phyloP scores from a whole-genome alignment of 2,113 vertebrate species.

The Apteryx mantelli region DNA sequence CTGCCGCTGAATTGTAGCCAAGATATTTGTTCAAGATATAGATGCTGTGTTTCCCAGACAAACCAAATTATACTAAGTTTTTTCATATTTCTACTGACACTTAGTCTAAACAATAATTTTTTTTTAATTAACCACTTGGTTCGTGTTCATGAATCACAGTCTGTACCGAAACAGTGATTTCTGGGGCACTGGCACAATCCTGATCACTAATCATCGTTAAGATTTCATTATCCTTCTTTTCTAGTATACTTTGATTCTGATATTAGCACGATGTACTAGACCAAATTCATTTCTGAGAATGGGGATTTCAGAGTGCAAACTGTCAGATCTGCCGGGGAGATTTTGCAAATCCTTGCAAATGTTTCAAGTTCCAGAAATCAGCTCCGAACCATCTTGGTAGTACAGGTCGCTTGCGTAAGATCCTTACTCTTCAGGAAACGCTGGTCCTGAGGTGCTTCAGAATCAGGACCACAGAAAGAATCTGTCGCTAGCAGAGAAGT shows the following conservation, averaged over 20 bases:
- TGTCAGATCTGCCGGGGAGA: neutral
- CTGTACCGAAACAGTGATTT: neutral
- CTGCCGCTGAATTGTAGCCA: slow-evolving; percentile 6
- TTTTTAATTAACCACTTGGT: neutral
- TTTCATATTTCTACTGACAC: neutral
- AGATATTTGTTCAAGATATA: neutral
- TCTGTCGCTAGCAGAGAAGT: neutral
- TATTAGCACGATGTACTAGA: neutral
- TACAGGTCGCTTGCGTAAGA: neutral
- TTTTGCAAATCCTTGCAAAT: neutral
- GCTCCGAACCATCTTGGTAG: neutral
- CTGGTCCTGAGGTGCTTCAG: neutral
- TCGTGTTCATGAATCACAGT: neutral
- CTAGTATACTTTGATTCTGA: neutral
- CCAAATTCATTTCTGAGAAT: neutral
- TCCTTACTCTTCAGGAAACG: neutral
- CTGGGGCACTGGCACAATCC: neutral
- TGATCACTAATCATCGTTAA: neutral
- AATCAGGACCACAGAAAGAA: neutral
- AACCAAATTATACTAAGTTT: neutral
- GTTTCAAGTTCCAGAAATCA: neutral
- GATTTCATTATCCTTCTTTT: neutral
- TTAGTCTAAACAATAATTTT: neutral
- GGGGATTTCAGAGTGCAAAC: neutral
- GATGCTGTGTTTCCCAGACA: neutral